Evolutionary conservation across 2,888 invertebrate genomes (phyloP), one percentile per base, ranked within the genome.

Genomic region (Polylopha cassiicola): DNA sequence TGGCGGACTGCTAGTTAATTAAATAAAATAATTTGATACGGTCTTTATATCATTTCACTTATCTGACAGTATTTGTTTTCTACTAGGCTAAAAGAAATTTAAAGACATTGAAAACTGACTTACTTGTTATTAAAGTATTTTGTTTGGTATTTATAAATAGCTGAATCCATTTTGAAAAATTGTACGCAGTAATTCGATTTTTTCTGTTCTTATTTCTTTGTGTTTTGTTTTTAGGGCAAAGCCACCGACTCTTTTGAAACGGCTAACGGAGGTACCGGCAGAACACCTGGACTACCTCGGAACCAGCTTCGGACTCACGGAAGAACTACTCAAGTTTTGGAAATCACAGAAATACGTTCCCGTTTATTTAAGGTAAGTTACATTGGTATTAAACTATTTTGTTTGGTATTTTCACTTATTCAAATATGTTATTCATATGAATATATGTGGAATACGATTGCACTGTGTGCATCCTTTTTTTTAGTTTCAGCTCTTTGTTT

Each of bases 271-370:
- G 76, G 88, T 98, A 41, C 82, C 75, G 7, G 92, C 97, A 0
- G 97, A 98, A 67, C 87, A 87, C 43, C 82, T 99, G 38, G 94
- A 99, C 74, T 99, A 99, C 61, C 68, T 99, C 14, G 99, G 99
- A 3, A 98, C 97, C 2, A 96, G 97, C 0, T 99, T 91, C 66
- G 98, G 98, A 0, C 81, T 98, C 6, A 98, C 98, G 0, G 90
- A 91, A 44, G 90, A 90, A 0, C 80, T 99, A n/a, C 81, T 98
- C 22, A 97, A 94, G 78, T 98, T 99, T 77, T 99, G 99, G 98
- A 89, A 89, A 51, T 87, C 80, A 2, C 81, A 87, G 59, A 88
- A 88, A 50, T 99, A 93, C 70, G 89, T 95, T 30, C 98, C 99
- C 0, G 93, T 97, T 4, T 99, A 99, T 80, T 71, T 97, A 8